Evolutionary conservation across 1,140 invertebrate genomes (phyloP).

Genomic region (Heliconius hewitsoni): DNA sequence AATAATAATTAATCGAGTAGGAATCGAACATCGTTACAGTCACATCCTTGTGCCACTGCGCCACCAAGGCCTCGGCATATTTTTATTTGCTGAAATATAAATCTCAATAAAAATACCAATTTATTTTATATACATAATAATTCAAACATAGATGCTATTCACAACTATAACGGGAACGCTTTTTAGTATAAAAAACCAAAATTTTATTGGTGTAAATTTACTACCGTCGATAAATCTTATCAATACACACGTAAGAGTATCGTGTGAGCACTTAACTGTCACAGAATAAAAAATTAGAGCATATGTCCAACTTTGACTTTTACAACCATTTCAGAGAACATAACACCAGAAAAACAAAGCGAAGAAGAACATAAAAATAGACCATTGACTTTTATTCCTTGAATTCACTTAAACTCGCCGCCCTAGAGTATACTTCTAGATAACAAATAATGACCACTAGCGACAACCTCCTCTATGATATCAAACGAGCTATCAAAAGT

Average conservation of each 20-base stretch:
- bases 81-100: no score
- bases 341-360: conserved; percentile 8
- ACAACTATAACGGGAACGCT: no score
- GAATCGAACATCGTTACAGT: no score
- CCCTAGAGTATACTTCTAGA: conserved; percentile 16
- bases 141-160: no score
- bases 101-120: no score
- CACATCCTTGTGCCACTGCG: no score
- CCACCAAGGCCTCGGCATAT: no score
- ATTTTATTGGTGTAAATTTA: neutral
- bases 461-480: conserved; percentile 32
- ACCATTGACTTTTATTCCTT: conserved; percentile 31
- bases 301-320: neutral
- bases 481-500: conserved; percentile 39
- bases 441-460: conserved; percentile 40
- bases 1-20: no score
- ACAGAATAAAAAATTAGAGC: neutral
- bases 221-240: neutral
- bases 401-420: conserved; percentile 33
- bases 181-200: neutral
- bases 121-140: no score
- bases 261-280: neutral
- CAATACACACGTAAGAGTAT: neutral
- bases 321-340: conserved; percentile 3
- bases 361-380: conserved; percentile 20